These are phyloP conservation scores for Druceiella hillmani DNA, from an alignment of 2,888 invertebrate genomes.

Conservation along the genomic window DNA sequence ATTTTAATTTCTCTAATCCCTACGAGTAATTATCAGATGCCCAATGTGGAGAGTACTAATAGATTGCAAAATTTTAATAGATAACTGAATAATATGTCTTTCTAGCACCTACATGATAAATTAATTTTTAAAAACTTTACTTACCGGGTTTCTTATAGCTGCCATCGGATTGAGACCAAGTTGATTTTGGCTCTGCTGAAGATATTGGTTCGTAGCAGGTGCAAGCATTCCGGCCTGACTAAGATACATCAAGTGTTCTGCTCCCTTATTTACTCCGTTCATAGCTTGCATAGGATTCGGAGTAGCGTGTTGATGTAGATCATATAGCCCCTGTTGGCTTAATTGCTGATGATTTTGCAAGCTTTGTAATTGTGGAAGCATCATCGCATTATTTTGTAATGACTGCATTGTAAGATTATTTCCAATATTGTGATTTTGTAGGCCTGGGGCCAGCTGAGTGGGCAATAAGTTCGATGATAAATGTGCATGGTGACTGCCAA, in stretches of 20 bases:
- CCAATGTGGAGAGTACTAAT: no score
- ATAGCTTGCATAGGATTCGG: slow-evolving; percentile 45
- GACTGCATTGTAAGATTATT: slow-evolving; percentile 35
- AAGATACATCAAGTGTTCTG: slow-evolving; percentile 49
- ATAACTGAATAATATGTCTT: no score
- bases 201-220: slow-evolving; percentile 55
- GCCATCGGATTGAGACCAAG: slow-evolving; percentile 48
- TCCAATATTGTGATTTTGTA: slow-evolving; percentile 46
- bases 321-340: slow-evolving; percentile 48
- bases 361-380: slow-evolving; percentile 46
- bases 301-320: slow-evolving; percentile 45
- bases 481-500: slow-evolving; percentile 46
- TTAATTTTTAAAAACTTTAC: no score
- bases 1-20: no score
- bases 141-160: slow-evolving; percentile 48
- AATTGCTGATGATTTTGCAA: slow-evolving; percentile 49
- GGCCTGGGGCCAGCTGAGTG: slow-evolving; percentile 46
- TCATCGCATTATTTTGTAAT: slow-evolving; percentile 46
- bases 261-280: slow-evolving; percentile 48
- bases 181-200: slow-evolving; percentile 59
- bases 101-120: no score
- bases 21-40: no score
- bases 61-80: no score
- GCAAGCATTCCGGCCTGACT: slow-evolving; percentile 52
- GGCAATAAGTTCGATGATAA: slow-evolving; percentile 49